phyloP scores from a whole-genome alignment of 2,113 vertebrate genomes.

The Lampris incognitus region DNA sequence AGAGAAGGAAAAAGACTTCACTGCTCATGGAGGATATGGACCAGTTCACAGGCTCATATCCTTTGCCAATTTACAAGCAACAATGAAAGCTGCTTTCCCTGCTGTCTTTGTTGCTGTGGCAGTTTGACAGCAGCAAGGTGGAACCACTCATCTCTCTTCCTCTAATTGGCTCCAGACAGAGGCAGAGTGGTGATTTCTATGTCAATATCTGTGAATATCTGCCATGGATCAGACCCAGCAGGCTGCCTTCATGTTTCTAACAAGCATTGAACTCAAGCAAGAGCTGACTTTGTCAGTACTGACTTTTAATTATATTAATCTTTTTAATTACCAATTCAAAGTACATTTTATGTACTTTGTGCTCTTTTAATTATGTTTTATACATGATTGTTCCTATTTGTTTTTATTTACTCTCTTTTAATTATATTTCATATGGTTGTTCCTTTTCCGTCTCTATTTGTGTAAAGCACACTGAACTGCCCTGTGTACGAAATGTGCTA shows the following conservation, averaged over 20 bases:
- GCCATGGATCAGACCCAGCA: conserved; percentile 51
- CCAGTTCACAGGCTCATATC: conserved; percentile 18
- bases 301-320: no score
- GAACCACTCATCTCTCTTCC: conserved; percentile 48
- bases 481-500: no score
- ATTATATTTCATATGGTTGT: no score
- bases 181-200: conserved; percentile 40
- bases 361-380: no score
- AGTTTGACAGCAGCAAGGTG: conserved; percentile 46
- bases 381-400: no score
- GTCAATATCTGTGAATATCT: conserved; percentile 58
- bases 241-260: conserved; percentile 57
- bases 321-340: no score
- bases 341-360: no score
- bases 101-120: conserved; percentile 31
- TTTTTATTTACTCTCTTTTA: no score
- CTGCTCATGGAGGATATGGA: conserved; percentile 35
- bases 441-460: no score
- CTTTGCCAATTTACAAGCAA: conserved; percentile 38
- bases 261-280: conserved; percentile 33
- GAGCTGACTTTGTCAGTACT: conserved; percentile 13
- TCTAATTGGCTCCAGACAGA: conserved; percentile 64
- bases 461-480: no score
- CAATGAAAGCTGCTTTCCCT: conserved; percentile 11
- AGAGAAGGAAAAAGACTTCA: background rate